A percentile compares a stretch with the other conserved stretches of the same genome.
Conservation (phyloP, 1,140 invertebrate species). For the Epicauta chinensis region DNA sequence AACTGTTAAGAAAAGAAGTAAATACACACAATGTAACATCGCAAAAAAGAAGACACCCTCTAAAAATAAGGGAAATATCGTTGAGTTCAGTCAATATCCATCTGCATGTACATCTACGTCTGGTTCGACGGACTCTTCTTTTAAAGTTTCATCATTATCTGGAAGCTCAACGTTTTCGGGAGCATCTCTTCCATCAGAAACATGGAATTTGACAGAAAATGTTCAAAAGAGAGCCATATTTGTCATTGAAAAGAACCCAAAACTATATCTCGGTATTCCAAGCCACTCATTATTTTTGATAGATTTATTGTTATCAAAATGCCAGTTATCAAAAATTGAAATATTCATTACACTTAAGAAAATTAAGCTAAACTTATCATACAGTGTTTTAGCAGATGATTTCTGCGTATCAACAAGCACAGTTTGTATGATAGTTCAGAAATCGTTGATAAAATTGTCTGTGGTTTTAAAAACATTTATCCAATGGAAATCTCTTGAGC, state of each 20-base stretch:
- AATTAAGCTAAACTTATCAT: neutral
- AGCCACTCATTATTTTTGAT: neutral
- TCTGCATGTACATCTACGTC: too few relatives aligned
- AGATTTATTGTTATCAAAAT: neutral
- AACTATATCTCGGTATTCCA: neutral
- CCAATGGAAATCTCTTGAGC: neutral
- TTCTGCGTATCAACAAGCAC: neutral
- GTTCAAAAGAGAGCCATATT: neutral
- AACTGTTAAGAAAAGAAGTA: neutral
- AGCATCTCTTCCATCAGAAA: neutral
- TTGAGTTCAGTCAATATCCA: too few relatives aligned
- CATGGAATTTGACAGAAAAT: neutral
- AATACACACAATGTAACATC: neutral
- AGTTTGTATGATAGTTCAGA: neutral
- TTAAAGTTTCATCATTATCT: too few relatives aligned
- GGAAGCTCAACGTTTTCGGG: neutral
- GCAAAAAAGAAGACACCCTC: neutral
- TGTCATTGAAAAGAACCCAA: neutral
- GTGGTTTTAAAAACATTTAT: neutral
- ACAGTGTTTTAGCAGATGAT: neutral
- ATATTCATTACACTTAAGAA: neutral
- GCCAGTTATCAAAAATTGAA: neutral
- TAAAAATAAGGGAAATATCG: neutral
- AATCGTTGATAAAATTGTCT: slow-evolving; percentile 3
- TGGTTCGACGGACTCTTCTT: too few relatives aligned